A percentile compares a stretch with the other conserved stretches of the same genome.
Conservation (phyloP, 2,888 invertebrate genomes). For the Elegia similella region DNA sequence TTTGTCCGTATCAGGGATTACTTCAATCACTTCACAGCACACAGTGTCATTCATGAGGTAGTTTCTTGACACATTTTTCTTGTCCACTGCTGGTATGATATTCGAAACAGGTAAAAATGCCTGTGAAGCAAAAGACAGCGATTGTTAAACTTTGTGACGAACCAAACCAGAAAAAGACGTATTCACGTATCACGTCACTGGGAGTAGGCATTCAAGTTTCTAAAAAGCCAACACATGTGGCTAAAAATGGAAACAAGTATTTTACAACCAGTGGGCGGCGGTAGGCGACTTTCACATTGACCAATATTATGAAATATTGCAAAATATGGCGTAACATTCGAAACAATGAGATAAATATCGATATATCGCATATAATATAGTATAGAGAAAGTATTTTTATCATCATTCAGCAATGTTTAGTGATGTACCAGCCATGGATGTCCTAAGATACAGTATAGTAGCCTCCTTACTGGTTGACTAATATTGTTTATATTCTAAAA, state of each 20-base stretch:
- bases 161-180: no score
- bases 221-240: not conserved
- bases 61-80: slow-evolving; percentile 88
- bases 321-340: slow-evolving; percentile 36
- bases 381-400: no score
- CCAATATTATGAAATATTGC: slow-evolving; percentile 16
- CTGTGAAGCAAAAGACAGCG: slow-evolving; percentile 61
- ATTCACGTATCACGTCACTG: no score
- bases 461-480: no score
- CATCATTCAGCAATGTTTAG: no score
- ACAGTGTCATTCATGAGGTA: slow-evolving; percentile 92
- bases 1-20: slow-evolving; percentile 92
- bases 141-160: not conserved
- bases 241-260: slow-evolving; percentile 2
- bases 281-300: not conserved
- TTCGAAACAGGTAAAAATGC: slow-evolving; percentile 86
- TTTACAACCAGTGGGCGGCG: not conserved
- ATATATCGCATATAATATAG: no score
- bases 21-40: slow-evolving; percentile 93
- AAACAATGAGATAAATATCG: no score
- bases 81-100: slow-evolving; percentile 90
- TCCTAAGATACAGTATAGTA: no score
- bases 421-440: no score
- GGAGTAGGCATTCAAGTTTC: not conserved
- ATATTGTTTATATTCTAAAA: no score